Evolutionary conservation across 2,888 invertebrate genomes (phyloP).

Genomic region (Brassicogethes aeneus): DNA sequence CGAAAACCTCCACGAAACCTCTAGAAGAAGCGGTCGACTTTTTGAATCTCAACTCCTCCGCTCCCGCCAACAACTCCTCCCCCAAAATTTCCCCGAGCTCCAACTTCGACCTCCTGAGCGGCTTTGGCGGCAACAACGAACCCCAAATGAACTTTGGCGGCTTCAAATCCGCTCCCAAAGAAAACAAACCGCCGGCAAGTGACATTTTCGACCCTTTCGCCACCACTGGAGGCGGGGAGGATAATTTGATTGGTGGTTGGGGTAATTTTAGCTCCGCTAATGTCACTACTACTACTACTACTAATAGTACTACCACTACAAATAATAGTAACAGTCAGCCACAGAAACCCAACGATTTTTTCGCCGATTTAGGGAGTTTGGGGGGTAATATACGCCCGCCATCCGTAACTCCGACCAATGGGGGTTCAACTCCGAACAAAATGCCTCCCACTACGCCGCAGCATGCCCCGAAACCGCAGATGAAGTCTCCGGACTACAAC

Average conservation of each 20-base stretch:
- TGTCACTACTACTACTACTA: slow-evolving; percentile 7
- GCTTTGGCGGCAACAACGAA: slow-evolving; percentile 36
- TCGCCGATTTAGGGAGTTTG: slow-evolving; percentile 56
- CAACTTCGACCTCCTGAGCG: slow-evolving; percentile 54
- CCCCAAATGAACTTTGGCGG: slow-evolving; percentile 12
- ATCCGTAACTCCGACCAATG: slow-evolving; percentile 17
- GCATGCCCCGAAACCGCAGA: slow-evolving; percentile 31
- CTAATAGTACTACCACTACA: slow-evolving; percentile 7
- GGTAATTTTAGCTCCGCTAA: slow-evolving; percentile 18
- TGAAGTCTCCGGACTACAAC: slow-evolving; percentile 49
- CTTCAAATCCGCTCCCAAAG: slow-evolving; percentile 5
- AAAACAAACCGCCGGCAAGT: slow-evolving; percentile 9
- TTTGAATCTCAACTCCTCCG: slow-evolving; percentile 42
- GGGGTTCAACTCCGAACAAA: slow-evolving; percentile 23
- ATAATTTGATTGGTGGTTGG: slow-evolving; percentile 35
- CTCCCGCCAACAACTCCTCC: slow-evolving; percentile 9
- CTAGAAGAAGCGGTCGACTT: slow-evolving; percentile 50
- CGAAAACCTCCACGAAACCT: slow-evolving; percentile 5
- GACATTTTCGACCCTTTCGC: slow-evolving; percentile 61
- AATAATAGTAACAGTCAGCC: slow-evolving; percentile 37
- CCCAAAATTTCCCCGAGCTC: slow-evolving; percentile 33
- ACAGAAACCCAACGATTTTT: slow-evolving; percentile 53
- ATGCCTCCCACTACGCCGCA: slow-evolving; percentile 37
- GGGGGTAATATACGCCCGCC: slow-evolving; percentile 13
- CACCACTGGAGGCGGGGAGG: slow-evolving; percentile 25